Conservation (phyloP, 2,113 vertebrate species). For the Turdus rufiventris region DNA sequence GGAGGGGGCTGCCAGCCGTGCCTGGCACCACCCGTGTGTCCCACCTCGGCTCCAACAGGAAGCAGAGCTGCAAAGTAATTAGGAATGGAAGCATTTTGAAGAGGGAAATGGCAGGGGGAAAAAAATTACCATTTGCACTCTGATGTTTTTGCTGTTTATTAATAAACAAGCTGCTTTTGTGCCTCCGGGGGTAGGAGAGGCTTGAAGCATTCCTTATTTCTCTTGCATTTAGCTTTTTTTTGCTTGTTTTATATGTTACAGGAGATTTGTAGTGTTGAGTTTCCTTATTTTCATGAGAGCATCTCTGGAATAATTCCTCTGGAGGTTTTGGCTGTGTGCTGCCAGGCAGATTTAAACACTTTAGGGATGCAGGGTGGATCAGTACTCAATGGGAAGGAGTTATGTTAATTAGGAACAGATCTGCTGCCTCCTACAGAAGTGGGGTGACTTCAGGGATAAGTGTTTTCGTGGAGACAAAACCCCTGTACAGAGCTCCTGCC, state of each 20-base stretch:
- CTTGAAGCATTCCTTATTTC: slow-evolving; percentile 20
- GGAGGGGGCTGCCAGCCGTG: neutral
- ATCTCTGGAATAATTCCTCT: slow-evolving; percentile 41
- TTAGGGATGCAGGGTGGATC: neutral
- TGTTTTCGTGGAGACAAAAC: neutral
- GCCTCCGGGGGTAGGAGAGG: neutral
- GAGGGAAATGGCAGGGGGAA: slow-evolving; percentile 13
- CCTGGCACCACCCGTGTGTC: fast-evolving
- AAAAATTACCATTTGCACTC: slow-evolving; percentile 9
- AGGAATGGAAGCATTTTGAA: neutral
- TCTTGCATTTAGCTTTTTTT: neutral
- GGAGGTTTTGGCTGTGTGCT: neutral
- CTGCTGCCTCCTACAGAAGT: neutral
- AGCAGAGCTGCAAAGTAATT: slow-evolving; percentile 9
- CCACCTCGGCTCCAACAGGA: fast-evolving
- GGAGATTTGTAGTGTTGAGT: slow-evolving; percentile 55
- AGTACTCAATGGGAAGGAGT: neutral
- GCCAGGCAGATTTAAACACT: slow-evolving; percentile 3
- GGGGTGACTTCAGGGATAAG: neutral
- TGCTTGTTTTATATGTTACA: slow-evolving; percentile 36
- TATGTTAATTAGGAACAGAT: neutral
- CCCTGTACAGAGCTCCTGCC: neutral
- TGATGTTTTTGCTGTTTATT: slow-evolving; percentile 48
- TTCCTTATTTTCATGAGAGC: slow-evolving; percentile 41
- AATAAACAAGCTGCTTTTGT: neutral